A percentile compares a stretch with the other conserved stretches of the same genome.
These are phyloP conservation scores for Drosophila picticornis DNA, from an alignment of 2,888 invertebrate genomes.

Conservation along the genomic window DNA sequence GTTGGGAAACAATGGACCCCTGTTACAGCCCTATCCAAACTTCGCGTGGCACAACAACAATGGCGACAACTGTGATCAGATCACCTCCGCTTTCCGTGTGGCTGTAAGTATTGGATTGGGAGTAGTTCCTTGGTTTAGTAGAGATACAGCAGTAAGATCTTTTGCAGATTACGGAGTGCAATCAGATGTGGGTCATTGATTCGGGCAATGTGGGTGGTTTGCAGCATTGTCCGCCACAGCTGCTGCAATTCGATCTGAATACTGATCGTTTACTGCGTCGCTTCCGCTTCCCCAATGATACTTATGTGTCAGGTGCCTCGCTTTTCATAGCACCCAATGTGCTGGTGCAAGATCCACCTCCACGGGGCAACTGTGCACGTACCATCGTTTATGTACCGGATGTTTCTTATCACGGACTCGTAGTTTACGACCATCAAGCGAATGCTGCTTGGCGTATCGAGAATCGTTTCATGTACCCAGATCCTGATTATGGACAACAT, in stretches of 20 bases:
- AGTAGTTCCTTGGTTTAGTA: rapidly evolving
- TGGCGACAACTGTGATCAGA: constrained; percentile 87
- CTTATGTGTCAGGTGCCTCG: constrained; percentile 74
- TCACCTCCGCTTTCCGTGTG: constrained; percentile 91
- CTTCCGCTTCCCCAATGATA: constrained; percentile 72
- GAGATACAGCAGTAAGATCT: background rate
- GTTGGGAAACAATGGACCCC: constrained; percentile 84
- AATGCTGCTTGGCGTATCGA: constrained; percentile 87
- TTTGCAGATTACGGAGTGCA: constrained; percentile 87
- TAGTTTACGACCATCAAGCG: constrained; percentile 87
- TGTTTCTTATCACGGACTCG: constrained; percentile 86
- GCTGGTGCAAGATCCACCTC: constrained; percentile 86
- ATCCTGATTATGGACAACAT: constrained; percentile 87
- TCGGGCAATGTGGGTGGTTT: constrained; percentile 86
- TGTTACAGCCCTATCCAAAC: constrained; percentile 88
- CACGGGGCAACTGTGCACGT: constrained; percentile 85
- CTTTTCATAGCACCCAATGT: constrained; percentile 84
- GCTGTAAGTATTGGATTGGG: constrained; percentile 86
- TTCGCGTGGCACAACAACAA: constrained; percentile 88
- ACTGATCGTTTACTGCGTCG: constrained; percentile 87
- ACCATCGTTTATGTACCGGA: constrained; percentile 89
- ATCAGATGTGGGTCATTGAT: constrained; percentile 89
- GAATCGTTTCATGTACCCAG: constrained; percentile 87
- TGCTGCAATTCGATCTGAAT: constrained; percentile 89
- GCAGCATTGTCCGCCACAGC: constrained; percentile 90